A percentile compares a stretch with the other conserved stretches of the same genome.
These are phyloP conservation scores for Chamaetylas fuelleborni DNA, from an alignment of 2,113 vertebrate genomes.

Conservation along the genomic window DNA sequence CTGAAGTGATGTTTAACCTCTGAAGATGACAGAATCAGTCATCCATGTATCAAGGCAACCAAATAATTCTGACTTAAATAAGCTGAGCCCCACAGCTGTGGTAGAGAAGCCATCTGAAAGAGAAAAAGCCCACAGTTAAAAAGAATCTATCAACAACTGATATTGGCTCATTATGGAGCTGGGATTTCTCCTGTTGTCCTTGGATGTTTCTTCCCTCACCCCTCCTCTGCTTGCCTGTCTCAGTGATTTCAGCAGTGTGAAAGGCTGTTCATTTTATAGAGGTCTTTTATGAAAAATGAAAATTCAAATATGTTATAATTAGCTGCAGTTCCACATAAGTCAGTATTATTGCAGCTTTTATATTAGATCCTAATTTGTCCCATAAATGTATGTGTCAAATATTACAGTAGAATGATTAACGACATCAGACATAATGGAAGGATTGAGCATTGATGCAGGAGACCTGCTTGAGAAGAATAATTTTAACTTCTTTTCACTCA, in stretches of 20 bases:
- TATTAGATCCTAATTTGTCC: not conserved
- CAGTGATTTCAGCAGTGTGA: not conserved
- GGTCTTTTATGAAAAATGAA: not conserved
- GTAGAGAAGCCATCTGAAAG: not conserved
- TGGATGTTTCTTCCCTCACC: not conserved
- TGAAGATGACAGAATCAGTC: not conserved
- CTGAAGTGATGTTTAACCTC: not conserved
- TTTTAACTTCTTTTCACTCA: constrained; percentile 15
- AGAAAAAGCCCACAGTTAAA: not conserved
- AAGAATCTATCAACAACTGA: not conserved
- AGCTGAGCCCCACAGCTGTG: not conserved
- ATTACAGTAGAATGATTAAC: not conserved
- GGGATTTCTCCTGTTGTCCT: not conserved
- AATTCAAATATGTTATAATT: constrained; percentile 18
- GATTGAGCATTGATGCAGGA: constrained; percentile 3
- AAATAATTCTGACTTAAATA: not conserved
- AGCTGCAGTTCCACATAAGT: constrained; percentile 9
- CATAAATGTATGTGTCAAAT: not conserved
- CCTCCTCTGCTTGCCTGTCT: not conserved
- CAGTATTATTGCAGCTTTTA: constrained; percentile 6
- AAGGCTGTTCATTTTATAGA: not conserved
- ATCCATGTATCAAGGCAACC: not conserved
- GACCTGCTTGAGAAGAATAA: not conserved
- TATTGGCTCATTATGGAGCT: not conserved
- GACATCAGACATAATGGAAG: not conserved